Conservation (phyloP, 2,888 invertebrate genomes). For the Trypoxylon attenuatum region DNA sequence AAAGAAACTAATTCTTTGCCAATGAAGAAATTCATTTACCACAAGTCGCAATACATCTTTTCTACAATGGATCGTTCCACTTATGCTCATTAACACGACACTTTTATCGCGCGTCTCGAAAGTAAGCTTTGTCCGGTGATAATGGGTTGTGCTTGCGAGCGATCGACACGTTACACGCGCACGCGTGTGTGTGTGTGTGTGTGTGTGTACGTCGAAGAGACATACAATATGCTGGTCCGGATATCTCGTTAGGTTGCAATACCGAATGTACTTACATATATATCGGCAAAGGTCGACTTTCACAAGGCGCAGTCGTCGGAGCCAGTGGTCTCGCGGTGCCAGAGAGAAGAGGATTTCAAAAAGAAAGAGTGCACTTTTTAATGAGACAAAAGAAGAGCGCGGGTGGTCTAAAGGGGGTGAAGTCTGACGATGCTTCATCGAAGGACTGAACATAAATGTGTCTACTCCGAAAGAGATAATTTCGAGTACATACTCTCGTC, state of each 20-base stretch:
- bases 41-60: too few species aligned
- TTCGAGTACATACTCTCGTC: too few species aligned
- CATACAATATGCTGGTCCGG: background rate
- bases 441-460: too few species aligned
- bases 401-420: conserved; percentile 1
- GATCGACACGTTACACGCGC: conserved; percentile 33
- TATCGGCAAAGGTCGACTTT: conserved; percentile 33
- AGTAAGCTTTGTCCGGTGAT: conserved; percentile 20
- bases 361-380: background rate
- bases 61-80: too few species aligned
- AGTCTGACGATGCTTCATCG: too few species aligned
- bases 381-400: conserved; percentile 5
- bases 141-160: conserved; percentile 30
- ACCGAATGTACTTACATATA: background rate
- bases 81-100: too few species aligned
- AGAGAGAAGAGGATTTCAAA: background rate
- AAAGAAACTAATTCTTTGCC: too few species aligned
- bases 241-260: background rate
- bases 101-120: conserved; percentile 45
- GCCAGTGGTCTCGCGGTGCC: conserved; percentile 1
- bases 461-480: too few species aligned
- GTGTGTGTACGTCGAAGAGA: conserved; percentile 8
- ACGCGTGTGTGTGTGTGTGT: background rate
- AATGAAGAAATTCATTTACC: too few species aligned
- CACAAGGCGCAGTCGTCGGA: background rate